Percentiles rank a stretch among this genome's conserved stretches.
phyloP scores from a whole-genome alignment of 2,888 invertebrate species.

The Eurytoma adleriae region DNA sequence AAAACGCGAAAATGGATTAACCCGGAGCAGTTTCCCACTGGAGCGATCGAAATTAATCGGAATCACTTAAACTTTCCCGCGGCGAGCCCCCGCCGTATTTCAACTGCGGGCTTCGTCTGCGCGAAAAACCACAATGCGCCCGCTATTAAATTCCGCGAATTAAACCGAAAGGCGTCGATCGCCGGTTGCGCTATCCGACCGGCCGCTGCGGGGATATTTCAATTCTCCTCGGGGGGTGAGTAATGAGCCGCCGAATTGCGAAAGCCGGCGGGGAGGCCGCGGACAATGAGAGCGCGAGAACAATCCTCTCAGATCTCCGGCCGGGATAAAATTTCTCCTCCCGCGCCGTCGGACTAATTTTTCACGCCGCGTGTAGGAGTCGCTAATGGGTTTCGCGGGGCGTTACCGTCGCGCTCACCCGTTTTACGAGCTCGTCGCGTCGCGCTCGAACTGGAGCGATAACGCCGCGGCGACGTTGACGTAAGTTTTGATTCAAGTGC shows the following conservation, averaged over 20 bases:
- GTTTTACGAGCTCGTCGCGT: neutral
- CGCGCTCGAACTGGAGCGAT: slow-evolving; percentile 6
- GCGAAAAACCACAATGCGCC: slow-evolving; percentile 14
- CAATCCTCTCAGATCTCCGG: neutral
- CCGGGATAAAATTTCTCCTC: slow-evolving; percentile 25
- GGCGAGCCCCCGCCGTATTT: slow-evolving; percentile 15
- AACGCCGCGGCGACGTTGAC: neutral
- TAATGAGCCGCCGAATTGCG: slow-evolving; percentile 37
- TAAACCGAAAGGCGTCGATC: slow-evolving; percentile 2
- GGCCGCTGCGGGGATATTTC: slow-evolving; percentile 15
- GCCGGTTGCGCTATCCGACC: slow-evolving; percentile 20
- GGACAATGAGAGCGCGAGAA: slow-evolving; percentile 20
- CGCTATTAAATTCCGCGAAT: slow-evolving; percentile 26
- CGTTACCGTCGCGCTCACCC: neutral
- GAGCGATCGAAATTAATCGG: slow-evolving; percentile 33
- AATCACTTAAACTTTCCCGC: neutral
- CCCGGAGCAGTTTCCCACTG: neutral
- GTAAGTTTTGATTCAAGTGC: neutral
- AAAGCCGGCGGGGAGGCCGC: slow-evolving; percentile 24
- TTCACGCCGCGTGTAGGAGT: slow-evolving; percentile 8
- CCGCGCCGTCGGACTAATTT: slow-evolving; percentile 27
- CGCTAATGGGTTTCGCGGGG: slow-evolving; percentile 26
- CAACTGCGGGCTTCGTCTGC: neutral
- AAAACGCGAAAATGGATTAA: neutral
- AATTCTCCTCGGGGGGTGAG: slow-evolving; percentile 21